These are phyloP conservation scores for Microtus richardsoni DNA, from an alignment of 2,113 vertebrate species.

Conservation along the genomic window DNA sequence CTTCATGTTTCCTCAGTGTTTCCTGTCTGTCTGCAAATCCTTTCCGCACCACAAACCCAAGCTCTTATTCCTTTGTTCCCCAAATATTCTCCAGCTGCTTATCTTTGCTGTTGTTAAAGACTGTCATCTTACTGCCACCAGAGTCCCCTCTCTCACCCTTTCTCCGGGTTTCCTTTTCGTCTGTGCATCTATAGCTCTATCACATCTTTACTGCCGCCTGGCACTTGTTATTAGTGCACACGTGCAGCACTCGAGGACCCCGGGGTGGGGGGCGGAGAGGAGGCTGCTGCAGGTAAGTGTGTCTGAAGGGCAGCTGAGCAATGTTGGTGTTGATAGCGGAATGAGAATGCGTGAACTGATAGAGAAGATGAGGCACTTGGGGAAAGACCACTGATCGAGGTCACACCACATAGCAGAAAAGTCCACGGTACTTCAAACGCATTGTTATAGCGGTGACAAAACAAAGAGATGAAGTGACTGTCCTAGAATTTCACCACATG, in stretches of 20 bases:
- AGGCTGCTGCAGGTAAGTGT: neutral
- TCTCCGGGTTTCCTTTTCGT: neutral
- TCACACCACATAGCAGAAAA: neutral
- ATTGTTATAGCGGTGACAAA: conserved; percentile 43
- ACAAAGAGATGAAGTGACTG: neutral
- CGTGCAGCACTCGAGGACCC: neutral
- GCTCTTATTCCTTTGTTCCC: neutral
- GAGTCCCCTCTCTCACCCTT: neutral
- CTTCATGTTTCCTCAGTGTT: neutral
- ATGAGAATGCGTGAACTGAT: neutral
- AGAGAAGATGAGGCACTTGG: neutral
- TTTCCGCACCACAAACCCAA: neutral
- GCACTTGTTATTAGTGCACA: neutral
- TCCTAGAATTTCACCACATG: neutral
- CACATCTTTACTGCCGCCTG: neutral
- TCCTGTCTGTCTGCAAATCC: neutral
- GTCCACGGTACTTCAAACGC: neutral
- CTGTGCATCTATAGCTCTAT: neutral
- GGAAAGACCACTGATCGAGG: neutral
- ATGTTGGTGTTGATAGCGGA: neutral
- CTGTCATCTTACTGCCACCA: neutral
- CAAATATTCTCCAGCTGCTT: conserved; percentile 1
- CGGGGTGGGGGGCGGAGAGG: neutral
- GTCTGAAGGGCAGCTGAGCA: conserved; percentile 30
- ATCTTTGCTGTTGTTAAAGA: neutral